Base-by-base conservation (phyloP, 1,140 invertebrate species). In the Pantala flavescens region DNA sequence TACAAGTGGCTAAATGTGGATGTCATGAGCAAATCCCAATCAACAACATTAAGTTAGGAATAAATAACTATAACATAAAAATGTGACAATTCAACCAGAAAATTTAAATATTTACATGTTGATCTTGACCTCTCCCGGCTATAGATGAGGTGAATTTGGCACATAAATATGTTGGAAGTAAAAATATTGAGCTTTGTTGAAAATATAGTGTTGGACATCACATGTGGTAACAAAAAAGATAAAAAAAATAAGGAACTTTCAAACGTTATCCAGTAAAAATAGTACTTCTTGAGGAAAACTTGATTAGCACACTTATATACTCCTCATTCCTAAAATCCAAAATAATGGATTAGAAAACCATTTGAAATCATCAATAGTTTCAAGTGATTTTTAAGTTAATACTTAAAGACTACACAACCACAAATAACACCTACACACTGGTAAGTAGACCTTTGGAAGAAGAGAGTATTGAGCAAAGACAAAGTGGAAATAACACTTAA, bases 331-430 rank as follows among this genome's bases (percentile, higher is more conserved):
- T 21, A 14, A 63, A 63, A 63, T 63, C 49, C 49, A 63, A 63
- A 63, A 36, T 36, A 63, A 3, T 63, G 49, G 49, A 63, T 63
- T 12, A 63, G 3, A 63, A 21, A 12, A 21, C n/a, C 49, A 63
- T 63, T 19, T 14, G 16, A 63, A 63, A 63, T 63, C n/a, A 19
- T 63, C n/a, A 16, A 63, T 63, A 14, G 49, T 63, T 63, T 63
- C n/a, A 1, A 21, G 16, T 19, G 14, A 16, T 19, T 7, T 63
- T 63, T 19, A 63, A 19, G 49, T 63, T 63, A 63, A 63, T 63
- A 63, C 49, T 63, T 63, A 63, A 36, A 36, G 49, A 63, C 49
- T 63, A 63, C 49, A 63, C 49, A 63, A 63, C 49, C 49, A 63
- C 49, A 63, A 63, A 63, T 63, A 63, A 21, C 49, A 63, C 1